Evolutionary conservation across 2,113 vertebrate species (phyloP), one percentile per base, ranked within the genome.

Genomic region (Passer domesticus): DNA sequence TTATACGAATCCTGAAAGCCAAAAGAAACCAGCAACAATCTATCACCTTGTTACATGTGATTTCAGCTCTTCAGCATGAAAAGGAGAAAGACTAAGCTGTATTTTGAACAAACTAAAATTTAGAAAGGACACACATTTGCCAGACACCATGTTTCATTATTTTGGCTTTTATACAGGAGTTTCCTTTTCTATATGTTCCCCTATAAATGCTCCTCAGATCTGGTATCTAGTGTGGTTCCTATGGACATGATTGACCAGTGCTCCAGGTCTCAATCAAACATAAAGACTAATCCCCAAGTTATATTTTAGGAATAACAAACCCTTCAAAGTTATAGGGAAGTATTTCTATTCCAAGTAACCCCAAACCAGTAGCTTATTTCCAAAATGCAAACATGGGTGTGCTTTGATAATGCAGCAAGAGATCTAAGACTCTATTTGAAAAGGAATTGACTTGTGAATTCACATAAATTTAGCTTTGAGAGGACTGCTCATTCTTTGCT

Each of bases 1-100:
- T 99, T 94, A 99, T 99, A 22, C 97, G 98, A 67, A 99, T 98
- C 95, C 99, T 99, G 92, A 23, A 83, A 72, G 35, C 4, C n/a
- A 59, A 37, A 39, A 56, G 10, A 62, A 59, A 47, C 4, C 28
- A 35, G 16, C 47, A 21, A 49, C 49, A 76, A 37, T 39, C 27
- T 24, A 43, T 15, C 8, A 47, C 66, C 35, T 19, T 2, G 0
- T 21, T 55, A 7, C 1, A 31, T 1, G 6, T 3, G 10, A 63
- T 44, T 77, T 66, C 67, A 87, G 44, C 62, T 70, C 63, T 73
- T 86, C 30, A 73, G 60, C 33, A 28, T 12, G 37, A 44, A 72
- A 56, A 81, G 56, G 21, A 44, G 21, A 68, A 33, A 62, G 53
- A 33, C 30, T 30, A 68, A 76, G 21, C 2, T 31, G 18, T 56